A percentile compares a stretch with the other conserved stretches of the same genome.
Conservation (phyloP, 2,113 vertebrate genomes). For the Colinus virginianus region DNA sequence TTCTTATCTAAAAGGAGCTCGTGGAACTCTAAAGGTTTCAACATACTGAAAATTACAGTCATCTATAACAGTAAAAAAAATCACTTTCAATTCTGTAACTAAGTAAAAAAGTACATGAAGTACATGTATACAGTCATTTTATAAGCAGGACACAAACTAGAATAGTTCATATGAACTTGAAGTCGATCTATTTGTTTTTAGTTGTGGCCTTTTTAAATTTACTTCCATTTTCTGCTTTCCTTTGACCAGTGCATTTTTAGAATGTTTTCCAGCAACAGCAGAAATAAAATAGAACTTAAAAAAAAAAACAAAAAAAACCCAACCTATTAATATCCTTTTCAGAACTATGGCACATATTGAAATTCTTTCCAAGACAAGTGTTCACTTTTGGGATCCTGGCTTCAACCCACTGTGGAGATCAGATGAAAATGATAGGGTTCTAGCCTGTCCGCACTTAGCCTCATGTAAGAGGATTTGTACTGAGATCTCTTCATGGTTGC, state of each 20-base stretch:
- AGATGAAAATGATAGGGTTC: neutral
- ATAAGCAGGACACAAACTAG: neutral
- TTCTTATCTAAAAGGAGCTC: slow-evolving; percentile 45
- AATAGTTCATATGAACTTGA: neutral
- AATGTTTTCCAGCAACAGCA: neutral
- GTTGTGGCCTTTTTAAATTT: neutral
- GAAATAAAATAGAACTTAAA: neutral
- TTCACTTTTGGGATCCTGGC: neutral
- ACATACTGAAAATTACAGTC: slow-evolving; percentile 13
- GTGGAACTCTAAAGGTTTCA: slow-evolving; percentile 3
- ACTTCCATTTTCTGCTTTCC: neutral
- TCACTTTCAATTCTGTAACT: neutral
- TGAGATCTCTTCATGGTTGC: neutral
- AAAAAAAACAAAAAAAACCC: neutral
- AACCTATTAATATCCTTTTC: neutral
- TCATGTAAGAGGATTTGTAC: neutral
- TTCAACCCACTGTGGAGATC: neutral
- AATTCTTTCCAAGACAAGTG: neutral
- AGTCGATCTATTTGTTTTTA: neutral
- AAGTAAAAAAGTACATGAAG: neutral
- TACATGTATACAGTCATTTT: neutral
- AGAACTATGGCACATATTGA: rapidly evolving
- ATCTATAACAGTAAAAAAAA: slow-evolving; percentile 4
- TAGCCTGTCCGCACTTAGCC: neutral
- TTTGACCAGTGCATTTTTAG: neutral